phyloP scores from a whole-genome alignment of 2,888 invertebrate genomes.

The Horisme vitalbata region DNA sequence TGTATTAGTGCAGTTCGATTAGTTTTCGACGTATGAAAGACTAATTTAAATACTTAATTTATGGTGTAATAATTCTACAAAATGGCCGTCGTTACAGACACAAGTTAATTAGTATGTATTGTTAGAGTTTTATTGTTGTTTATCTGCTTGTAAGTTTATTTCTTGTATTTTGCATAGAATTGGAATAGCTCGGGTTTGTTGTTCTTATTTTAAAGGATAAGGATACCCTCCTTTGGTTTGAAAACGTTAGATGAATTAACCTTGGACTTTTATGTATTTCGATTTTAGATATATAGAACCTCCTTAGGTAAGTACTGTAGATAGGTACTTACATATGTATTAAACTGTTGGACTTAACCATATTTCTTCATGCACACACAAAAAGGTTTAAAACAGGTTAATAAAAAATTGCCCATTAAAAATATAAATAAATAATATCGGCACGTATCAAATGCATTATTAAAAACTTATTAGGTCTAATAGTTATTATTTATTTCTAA shows the following conservation, averaged over 20 bases:
- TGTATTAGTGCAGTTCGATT: slow-evolving; percentile 58
- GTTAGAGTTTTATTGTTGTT: slow-evolving; percentile 54
- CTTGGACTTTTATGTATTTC: no score
- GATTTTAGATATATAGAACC: no score
- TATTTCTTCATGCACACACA: no score
- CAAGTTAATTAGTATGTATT: slow-evolving; percentile 61
- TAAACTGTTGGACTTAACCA: no score
- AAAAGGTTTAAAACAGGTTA: no score
- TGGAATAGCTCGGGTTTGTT: slow-evolving; percentile 32
- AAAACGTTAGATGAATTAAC: neutral
- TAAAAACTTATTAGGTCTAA: no score
- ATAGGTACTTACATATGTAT: no score
- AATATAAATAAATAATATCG: no score
- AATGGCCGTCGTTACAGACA: slow-evolving; percentile 55
- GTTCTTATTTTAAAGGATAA: slow-evolving; percentile 6
- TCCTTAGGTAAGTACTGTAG: no score
- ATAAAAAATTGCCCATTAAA: no score
- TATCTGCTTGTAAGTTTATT: slow-evolving; percentile 38
- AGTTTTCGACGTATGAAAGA: slow-evolving; percentile 71
- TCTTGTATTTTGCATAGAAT: slow-evolving; percentile 37
- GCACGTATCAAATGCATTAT: no score
- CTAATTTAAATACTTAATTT: slow-evolving; percentile 68
- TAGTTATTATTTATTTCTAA: neutral
- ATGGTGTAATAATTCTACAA: slow-evolving; percentile 61
- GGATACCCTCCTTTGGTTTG: slow-evolving; percentile 6